A percentile compares a stretch with the other conserved stretches of the same genome.
Evolutionary conservation across 2,888 invertebrate species (phyloP).

Genomic region (Blastobasis lacticolella): DNA sequence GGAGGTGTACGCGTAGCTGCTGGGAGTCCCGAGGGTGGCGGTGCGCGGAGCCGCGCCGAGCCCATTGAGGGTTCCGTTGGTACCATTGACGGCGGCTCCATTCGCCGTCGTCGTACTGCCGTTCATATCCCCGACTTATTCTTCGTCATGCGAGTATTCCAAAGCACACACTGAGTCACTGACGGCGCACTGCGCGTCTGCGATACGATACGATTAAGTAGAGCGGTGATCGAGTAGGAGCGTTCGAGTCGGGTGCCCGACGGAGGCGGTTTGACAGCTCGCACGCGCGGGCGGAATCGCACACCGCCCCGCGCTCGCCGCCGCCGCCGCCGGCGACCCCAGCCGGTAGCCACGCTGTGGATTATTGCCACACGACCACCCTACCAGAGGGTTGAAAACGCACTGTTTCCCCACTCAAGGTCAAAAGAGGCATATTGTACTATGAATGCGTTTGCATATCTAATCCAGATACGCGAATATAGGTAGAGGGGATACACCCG

Average conservation of each 20-base stretch:
- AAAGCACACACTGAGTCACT: constrained; percentile 63
- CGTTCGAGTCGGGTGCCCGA: constrained; percentile 69
- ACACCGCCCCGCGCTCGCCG: constrained; percentile 45
- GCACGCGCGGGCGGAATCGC: constrained; percentile 55
- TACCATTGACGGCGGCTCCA: constrained; percentile 65
- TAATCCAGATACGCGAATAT: no score
- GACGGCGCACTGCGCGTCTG: constrained; percentile 35
- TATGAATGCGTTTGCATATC: no score
- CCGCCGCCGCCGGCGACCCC: constrained; percentile 31
- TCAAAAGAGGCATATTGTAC: constrained; percentile 24
- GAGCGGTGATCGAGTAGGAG: constrained; percentile 45
- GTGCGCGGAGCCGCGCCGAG: constrained; percentile 64
- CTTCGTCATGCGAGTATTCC: constrained; percentile 62
- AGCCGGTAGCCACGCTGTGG: constrained; percentile 41
- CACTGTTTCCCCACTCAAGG: constrained; percentile 63
- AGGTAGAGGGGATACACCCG: no score
- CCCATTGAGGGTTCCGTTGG: constrained; percentile 59
- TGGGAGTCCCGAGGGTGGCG: constrained; percentile 69
- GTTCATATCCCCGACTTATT: constrained; percentile 62
- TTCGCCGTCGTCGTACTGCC: constrained; percentile 71
- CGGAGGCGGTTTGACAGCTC: constrained; percentile 73
- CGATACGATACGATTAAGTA: constrained; percentile 46
- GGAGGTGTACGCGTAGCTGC: constrained; percentile 78
- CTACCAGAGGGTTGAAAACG: constrained; percentile 63
- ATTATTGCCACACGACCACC: constrained; percentile 53